Evolutionary conservation across 1,140 invertebrate genomes (phyloP).

Genomic region (Aporrectodea caliginosa): DNA sequence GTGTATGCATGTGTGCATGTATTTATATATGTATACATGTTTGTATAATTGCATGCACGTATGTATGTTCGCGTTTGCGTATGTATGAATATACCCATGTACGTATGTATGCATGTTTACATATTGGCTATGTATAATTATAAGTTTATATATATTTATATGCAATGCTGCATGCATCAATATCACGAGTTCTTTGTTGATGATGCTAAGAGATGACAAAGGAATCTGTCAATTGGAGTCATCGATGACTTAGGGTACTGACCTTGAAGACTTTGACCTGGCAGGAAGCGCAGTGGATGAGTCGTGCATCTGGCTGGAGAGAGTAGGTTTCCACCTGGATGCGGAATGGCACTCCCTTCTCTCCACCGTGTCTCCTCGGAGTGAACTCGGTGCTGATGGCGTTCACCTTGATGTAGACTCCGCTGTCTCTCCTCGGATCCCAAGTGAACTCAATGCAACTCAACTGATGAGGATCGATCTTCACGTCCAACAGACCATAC

Average conservation of each 20-base stretch:
- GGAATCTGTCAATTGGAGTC: no score
- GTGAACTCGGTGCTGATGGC: constrained; percentile 98
- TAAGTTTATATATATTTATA: no score
- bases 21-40: no score
- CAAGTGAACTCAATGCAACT: constrained; percentile 86
- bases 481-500: constrained; percentile 80
- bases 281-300: constrained; percentile 86
- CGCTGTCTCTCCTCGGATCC: constrained; percentile 93
- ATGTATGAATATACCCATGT: no score
- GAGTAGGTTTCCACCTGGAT: constrained; percentile 75
- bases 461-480: constrained; percentile 68
- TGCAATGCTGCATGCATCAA: no score
- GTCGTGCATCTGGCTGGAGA: constrained; percentile 54
- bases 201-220: no score
- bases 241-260: constrained; percentile 34
- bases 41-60: no score
- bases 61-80: no score
- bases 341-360: constrained; percentile 93
- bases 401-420: constrained; percentile 70
- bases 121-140: no score
- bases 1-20: no score
- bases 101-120: no score
- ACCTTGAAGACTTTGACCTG: constrained; percentile 85
- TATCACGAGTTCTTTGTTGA: no score
- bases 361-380: constrained; percentile 94